Conservation (phyloP, 2,888 invertebrate genomes). For the Rotaria socialis region DNA sequence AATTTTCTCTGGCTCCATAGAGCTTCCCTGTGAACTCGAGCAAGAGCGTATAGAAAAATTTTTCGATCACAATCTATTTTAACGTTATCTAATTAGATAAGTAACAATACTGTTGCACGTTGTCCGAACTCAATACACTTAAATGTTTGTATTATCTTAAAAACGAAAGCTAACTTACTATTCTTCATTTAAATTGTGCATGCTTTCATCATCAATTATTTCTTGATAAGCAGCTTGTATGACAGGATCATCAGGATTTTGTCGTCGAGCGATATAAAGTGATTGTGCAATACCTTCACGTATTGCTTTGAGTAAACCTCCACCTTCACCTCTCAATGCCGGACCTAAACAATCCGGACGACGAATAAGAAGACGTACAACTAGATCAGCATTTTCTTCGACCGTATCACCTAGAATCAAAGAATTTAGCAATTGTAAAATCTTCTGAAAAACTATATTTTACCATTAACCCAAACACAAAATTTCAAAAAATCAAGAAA, state of each 20-base stretch:
- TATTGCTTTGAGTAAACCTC: conserved; percentile 89
- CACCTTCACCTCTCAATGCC: conserved; percentile 92
- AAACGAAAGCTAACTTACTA: not conserved
- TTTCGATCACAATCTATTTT: no score
- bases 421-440: not conserved
- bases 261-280: conserved; percentile 51
- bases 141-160: no score
- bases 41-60: no score
- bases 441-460: not conserved
- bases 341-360: conserved; percentile 97
- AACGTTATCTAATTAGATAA: no score
- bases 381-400: conserved; percentile 98
- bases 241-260: conserved; percentile 19
- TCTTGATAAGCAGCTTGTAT: conserved; percentile 35
- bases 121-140: no score
- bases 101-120: no score
- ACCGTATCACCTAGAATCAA: conserved; percentile 73
- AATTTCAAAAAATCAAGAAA: conserved; percentile 90
- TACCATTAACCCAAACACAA: conserved; percentile 82
- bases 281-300: conserved; percentile 82
- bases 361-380: conserved; percentile 90
- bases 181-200: conserved; percentile 33
- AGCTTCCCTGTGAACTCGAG: no score
- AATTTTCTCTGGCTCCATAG: no score
- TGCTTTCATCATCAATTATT: conserved; percentile 30